phyloP scores from a whole-genome alignment of 2,888 invertebrate genomes.

The Antitype chi region DNA sequence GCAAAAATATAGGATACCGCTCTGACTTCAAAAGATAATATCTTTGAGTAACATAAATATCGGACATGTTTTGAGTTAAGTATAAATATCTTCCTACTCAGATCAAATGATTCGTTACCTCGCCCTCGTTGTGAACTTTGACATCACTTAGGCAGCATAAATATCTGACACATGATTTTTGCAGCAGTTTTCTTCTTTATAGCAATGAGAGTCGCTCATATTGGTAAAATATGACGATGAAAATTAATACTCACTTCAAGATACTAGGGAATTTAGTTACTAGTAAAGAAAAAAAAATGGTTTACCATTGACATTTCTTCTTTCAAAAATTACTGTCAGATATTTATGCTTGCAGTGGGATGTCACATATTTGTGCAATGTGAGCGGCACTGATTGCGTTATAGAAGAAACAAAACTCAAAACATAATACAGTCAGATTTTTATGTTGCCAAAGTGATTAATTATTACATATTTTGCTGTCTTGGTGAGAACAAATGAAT shows the following conservation, averaged over 20 bases:
- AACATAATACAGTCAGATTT: neutral
- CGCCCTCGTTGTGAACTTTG: neutral
- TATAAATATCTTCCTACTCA: neutral
- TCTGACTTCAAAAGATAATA: neutral
- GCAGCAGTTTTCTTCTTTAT: neutral
- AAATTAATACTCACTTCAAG: too few relatives aligned
- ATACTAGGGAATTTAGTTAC: too few relatives aligned
- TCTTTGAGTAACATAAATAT: neutral
- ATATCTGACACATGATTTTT: neutral
- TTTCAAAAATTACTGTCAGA: too few relatives aligned
- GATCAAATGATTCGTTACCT: too few relatives aligned
- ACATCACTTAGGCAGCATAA: neutral
- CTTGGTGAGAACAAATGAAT: neutral
- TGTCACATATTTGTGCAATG: too few relatives aligned
- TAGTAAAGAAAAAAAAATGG: too few relatives aligned
- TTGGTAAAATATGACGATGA: too few relatives aligned
- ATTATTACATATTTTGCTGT: neutral
- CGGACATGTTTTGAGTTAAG: neutral
- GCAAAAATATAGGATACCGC: neutral
- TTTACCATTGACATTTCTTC: too few relatives aligned
- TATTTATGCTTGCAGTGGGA: too few relatives aligned
- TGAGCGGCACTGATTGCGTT: too few relatives aligned
- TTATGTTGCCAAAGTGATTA: neutral
- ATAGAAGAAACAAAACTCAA: too few relatives aligned
- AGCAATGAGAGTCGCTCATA: neutral